Base-by-base conservation (phyloP, 2,888 invertebrate genomes). In the Cephus pulcher region DNA sequence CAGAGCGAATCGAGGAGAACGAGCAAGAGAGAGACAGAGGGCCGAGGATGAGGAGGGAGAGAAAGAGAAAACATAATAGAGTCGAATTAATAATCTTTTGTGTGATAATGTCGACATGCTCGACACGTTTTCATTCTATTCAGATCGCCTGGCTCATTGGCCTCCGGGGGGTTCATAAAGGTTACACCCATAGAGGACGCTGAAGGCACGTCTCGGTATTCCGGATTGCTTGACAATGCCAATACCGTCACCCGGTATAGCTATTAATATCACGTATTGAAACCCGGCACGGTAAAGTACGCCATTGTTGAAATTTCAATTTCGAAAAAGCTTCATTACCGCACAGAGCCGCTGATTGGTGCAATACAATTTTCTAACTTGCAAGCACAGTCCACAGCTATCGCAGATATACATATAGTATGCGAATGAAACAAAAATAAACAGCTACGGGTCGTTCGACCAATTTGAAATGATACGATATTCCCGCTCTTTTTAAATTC, bases 181-280 rank as follows among this genome's bases (percentile, higher is more conserved):
- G 32, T 71, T 6, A 34, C 32, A 37, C 23, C 34, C 34, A n/a
- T 32, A 69, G 69, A 71, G 34, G 68, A 73, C 12, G 56, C 77
- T 40, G 34, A 76, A 74, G 40, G 15, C 70, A 73, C 56, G 35
- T 71, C 75, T 35, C 73, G 70, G 74, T 73, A 79, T 80, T 73
- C 70, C 69, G 75, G 73, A 82, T 82, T 82, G 78, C 78, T 77
- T 56, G 76, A 84, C 82, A 82, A 82, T 82, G 76, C 15, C 12
- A 35, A 56, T 9, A 56, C 9, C 23, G 23, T 56, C 23, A 56
- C 15, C 56, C 56, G 15, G 56, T 56, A 56, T 23, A 15, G 23
- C 9, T 56, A 56, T 23, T 56, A 9, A 23, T 9, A 23, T 56
- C 56, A 23, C 56, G 56, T 56, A 56, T 23, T 23, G 15, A 56